These are phyloP conservation scores for Artibeus lituratus DNA, from an alignment of 2,797 vertebrate species.

Conservation along the genomic window DNA sequence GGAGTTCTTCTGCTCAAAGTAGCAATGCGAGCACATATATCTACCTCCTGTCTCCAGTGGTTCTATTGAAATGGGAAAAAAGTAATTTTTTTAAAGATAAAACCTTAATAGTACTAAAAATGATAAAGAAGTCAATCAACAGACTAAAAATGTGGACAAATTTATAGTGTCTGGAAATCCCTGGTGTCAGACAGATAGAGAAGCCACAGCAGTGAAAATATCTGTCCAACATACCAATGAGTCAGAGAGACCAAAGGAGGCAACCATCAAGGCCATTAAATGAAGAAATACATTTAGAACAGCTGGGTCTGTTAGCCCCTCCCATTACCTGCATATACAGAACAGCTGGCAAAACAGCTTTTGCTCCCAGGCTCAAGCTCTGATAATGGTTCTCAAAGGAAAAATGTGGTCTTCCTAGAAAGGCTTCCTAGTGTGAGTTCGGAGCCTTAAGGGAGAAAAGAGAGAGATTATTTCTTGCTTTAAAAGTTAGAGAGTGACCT, in stretches of 20 bases:
- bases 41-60: neutral
- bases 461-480: neutral
- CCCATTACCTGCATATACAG: neutral
- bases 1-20: neutral
- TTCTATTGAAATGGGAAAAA: neutral
- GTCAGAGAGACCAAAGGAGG: neutral
- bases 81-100: neutral
- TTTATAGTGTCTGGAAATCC: neutral
- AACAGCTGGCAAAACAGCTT: constrained; percentile 14
- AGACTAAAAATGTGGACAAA: neutral
- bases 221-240: neutral
- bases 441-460: neutral
- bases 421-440: neutral
- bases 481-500: neutral
- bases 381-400: neutral
- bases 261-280: neutral
- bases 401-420: neutral
- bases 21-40: neutral
- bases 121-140: neutral
- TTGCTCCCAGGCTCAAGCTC: neutral
- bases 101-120: neutral
- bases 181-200: neutral
- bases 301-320: neutral
- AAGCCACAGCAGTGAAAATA: neutral
- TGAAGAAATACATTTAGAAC: neutral